Evolutionary conservation across 2,797 vertebrate genomes (phyloP), one percentile per base, ranked within the genome.

Genomic region (Gobio occitaniae): DNA sequence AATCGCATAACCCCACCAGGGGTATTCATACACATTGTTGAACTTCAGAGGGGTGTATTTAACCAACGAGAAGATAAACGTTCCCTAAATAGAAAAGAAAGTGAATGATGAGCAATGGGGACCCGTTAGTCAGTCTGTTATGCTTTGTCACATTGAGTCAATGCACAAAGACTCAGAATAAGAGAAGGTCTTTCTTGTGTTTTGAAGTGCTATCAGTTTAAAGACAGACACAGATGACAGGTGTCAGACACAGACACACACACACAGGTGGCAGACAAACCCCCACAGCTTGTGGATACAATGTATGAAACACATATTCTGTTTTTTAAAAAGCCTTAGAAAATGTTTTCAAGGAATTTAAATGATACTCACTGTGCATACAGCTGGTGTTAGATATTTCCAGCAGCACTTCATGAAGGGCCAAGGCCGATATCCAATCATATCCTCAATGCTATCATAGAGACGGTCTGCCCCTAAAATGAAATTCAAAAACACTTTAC

Each of bases 1-100:
- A 2, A 96, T 91, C 9, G 89, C 52, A 10, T 95, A 96, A 65
- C 95, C 95, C 95, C 95, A 96, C 95, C 95, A 96, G n/a, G 95
- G 95, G 82, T 96, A 96, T 76, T 95, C 94, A 83, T 96, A 96
- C 0, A 87, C 89, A 84, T 93, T 93, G 93, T 94, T 95, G 78
- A 96, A 93, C 86, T 93, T 95, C 11, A 96, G 92, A 0, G 95
- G 95, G 0, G 90, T 93, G 68, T 95, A 93, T 90, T 93, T 95
- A 59, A 94, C 78, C 87, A 96, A 52, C 32, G 93, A 93, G 89
- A 95, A 96, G 44, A 96, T 29, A 86, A 96, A 93, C 2, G 93
- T 96, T 41, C 88, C 93, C 95, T 96, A 74, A 32, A 89, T 47
- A 75, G 44, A 86, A 25, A 89, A 36, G 77, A 12, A 54, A 83